Base-by-base conservation (phyloP, 2,113 vertebrate species). In the Salminus brasiliensis region DNA sequence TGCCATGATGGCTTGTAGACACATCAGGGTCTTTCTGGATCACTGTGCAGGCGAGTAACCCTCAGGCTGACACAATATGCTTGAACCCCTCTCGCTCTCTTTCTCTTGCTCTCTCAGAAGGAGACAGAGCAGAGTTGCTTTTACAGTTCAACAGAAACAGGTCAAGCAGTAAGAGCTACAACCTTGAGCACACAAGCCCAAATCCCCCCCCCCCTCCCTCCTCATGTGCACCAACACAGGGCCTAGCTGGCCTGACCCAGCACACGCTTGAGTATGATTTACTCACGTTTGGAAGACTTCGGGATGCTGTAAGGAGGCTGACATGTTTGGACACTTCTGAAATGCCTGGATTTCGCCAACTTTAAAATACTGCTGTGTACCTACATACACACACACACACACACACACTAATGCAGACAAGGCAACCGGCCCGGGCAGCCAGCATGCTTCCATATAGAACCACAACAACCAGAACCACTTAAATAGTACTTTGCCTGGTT, bases 61-160 rank as follows among this genome's bases (percentile, higher is more conserved):
- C 41, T 47, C 41, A 49, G 41, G 47, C 68, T 30, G 62, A 66
- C 57, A 66, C 75, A 41, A 59, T 57, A 30, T 66, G 27, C 55
- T 32, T 27, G 5, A 65, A 23, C 36, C 41, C 15, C 7, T 30
- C 59, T 62, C 41, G 5, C 41, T 43, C 41, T 43, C 3, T 43
- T 1, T 43, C 3, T 11, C 5, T 11, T n/a, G n/a, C n/a, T n/a
- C n/a, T n/a, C n/a, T n/a, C n/a, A n/a, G n/a, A n/a, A n/a, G n/a
- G n/a, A n/a, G n/a, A n/a, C n/a, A n/a, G n/a, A n/a, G n/a, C n/a
- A n/a, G n/a, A n/a, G 65, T 66, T 71, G 25, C 73, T 72, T 72
- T 82, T 69, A 71, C 74, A 77, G 47, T 59, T 77, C 57, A 82
- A 13, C 76, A 75, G 57, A 82, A 82, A 72, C 74, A 82, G 80